Conservation (phyloP, 2,888 invertebrate genomes). For the Nipponacmea schrenckii region DNA sequence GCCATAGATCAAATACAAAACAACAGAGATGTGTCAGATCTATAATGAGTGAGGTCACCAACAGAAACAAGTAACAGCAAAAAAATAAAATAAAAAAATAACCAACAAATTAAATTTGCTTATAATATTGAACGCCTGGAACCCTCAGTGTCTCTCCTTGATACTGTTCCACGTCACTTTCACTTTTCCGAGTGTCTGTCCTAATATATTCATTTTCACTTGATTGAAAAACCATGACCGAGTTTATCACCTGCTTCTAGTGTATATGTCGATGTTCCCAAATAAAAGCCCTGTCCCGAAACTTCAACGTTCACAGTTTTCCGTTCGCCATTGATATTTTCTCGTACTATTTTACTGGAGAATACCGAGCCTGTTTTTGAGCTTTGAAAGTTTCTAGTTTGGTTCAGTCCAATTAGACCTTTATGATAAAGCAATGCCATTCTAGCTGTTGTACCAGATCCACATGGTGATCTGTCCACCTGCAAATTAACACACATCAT, state of each 20-base stretch:
- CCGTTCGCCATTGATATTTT: slow-evolving; percentile 34
- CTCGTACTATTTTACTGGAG: slow-evolving; percentile 36
- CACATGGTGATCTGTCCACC: slow-evolving; percentile 67
- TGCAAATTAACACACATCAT: slow-evolving; percentile 35
- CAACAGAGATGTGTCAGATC: no score
- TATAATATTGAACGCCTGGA: no score
- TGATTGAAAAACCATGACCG: slow-evolving; percentile 51
- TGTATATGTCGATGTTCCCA: slow-evolving; percentile 53
- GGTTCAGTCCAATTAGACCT: slow-evolving; percentile 47
- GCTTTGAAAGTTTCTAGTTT: slow-evolving; percentile 53
- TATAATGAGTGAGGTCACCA: no score
- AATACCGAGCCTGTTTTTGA: slow-evolving; percentile 51
- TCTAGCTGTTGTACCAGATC: slow-evolving; percentile 66
- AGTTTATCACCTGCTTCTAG: slow-evolving; percentile 62
- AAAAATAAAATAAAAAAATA: no score
- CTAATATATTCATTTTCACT: no score
- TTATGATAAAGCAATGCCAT: slow-evolving; percentile 61
- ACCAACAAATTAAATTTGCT: no score
- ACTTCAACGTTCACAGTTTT: slow-evolving; percentile 66
- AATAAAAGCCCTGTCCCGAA: slow-evolving; percentile 57
- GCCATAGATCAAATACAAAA: no score
- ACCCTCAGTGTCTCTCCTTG: no score
- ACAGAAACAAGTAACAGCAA: no score
- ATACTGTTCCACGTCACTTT: no score
- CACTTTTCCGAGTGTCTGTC: no score